Evolutionary conservation across 1,140 invertebrate genomes (phyloP).

Genomic region (Sycophaga agraensis): DNA sequence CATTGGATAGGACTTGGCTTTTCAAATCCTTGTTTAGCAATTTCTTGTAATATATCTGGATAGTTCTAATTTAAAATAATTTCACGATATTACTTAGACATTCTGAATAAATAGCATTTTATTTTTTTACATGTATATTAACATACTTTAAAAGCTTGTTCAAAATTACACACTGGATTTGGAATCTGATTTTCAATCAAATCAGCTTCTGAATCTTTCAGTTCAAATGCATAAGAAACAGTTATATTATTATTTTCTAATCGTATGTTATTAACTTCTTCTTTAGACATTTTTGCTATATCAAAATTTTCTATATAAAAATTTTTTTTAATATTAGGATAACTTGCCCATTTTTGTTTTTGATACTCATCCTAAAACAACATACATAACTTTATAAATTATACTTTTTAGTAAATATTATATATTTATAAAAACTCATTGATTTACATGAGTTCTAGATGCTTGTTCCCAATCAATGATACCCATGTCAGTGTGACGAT

Average conservation of each 20-base stretch:
- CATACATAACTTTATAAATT: conserved; percentile 23
- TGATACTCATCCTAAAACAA: conserved; percentile 61
- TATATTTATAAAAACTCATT: not conserved
- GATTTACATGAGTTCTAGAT: conserved; percentile 29
- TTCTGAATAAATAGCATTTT: not conserved
- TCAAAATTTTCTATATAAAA: conserved; percentile 81
- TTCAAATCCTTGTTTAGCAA: conserved; percentile 78
- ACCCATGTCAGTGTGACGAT: conserved; percentile 17
- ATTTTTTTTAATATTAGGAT: conserved; percentile 73
- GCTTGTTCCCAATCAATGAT: conserved; percentile 11
- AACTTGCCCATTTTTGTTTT: conserved; percentile 63
- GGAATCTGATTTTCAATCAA: conserved; percentile 62
- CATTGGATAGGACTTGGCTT: conserved; percentile 88
- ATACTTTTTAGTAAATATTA: no score
- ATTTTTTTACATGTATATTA: not conserved
- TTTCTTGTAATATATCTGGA: conserved; percentile 81
- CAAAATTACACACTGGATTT: conserved; percentile 82
- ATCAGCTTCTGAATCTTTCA: conserved; percentile 53
- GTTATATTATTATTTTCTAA: conserved; percentile 72
- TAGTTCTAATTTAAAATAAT: conserved; percentile 58
- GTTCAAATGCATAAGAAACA: conserved; percentile 51
- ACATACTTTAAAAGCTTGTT: conserved; percentile 72
- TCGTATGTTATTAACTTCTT: conserved; percentile 66
- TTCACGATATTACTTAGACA: conserved; percentile 1
- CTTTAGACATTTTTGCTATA: conserved; percentile 65